phyloP scores from a whole-genome alignment of 2,797 vertebrate species.

The Myotis daubentonii region DNA sequence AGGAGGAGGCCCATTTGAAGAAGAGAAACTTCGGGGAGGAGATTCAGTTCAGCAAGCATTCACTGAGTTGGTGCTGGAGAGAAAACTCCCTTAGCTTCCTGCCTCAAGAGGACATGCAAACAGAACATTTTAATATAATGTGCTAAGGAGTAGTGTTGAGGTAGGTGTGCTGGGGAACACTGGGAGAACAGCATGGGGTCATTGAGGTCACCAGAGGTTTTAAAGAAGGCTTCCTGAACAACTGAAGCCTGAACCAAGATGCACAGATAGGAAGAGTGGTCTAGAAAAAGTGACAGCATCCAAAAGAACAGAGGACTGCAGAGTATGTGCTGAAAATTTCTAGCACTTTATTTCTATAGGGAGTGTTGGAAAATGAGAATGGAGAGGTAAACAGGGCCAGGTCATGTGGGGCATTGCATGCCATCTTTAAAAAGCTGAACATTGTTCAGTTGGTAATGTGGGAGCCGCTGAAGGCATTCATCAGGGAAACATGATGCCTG shows the following conservation, averaged over 20 bases:
- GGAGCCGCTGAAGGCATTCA: background rate
- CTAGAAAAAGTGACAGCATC: background rate
- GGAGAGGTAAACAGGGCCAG: background rate
- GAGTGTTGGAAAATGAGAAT: background rate
- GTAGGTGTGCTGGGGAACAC: background rate
- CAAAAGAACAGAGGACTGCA: background rate
- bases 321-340: background rate
- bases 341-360: background rate
- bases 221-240: background rate
- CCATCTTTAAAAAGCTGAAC: background rate
- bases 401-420: background rate
- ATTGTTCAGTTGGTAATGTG: background rate
- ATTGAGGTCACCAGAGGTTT: background rate
- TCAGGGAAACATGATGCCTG: background rate
- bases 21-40: background rate
- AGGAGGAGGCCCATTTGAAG: background rate
- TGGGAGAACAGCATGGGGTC: background rate
- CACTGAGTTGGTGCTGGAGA: background rate
- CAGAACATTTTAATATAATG: background rate
- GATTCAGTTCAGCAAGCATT: background rate
- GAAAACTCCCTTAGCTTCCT: background rate
- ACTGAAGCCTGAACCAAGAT: background rate
- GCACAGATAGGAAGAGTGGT: background rate
- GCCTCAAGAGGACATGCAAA: background rate
- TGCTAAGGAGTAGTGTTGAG: background rate